Evolutionary conservation across 2,888 invertebrate genomes (phyloP).

Genomic region (Megalurothrips usitatus): DNA sequence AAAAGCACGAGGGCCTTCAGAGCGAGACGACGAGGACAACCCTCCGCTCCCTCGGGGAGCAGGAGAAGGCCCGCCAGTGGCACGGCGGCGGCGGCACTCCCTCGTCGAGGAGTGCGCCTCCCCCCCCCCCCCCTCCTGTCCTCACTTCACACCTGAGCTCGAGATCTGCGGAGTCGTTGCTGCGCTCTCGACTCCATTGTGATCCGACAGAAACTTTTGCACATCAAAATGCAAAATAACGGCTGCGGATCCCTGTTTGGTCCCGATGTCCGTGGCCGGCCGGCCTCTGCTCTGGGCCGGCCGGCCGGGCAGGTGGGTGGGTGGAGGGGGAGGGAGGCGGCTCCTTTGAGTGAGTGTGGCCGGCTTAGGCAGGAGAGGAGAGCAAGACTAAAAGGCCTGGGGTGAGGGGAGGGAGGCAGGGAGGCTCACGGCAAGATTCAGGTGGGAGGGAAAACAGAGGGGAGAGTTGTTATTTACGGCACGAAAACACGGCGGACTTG

Average conservation of each 20-base stretch:
- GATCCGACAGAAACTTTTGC: conserved; percentile 22
- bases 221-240: conserved; percentile 27
- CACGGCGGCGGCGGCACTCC: too few species aligned
- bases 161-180: neutral
- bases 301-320: neutral
- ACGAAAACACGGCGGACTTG: conserved; percentile 16
- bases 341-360: neutral
- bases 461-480: conserved; percentile 4
- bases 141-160: neutral
- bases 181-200: conserved; percentile 19
- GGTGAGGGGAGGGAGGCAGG: neutral
- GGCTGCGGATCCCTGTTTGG: conserved; percentile 23
- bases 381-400: neutral
- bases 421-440: neutral
- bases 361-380: neutral
- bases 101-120: neutral
- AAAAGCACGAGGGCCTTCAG: too few species aligned
- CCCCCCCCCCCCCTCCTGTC: neutral
- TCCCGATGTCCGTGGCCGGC: neutral
- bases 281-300: too few species aligned
- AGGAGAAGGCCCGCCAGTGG: too few species aligned
- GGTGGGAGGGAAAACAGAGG: conserved; percentile 19
- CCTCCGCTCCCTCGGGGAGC: too few species aligned
- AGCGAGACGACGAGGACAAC: too few species aligned
- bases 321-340: too few species aligned